These are phyloP conservation scores for Drosophila picticornis DNA, from an alignment of 2,888 invertebrate genomes.

Conservation along the genomic window DNA sequence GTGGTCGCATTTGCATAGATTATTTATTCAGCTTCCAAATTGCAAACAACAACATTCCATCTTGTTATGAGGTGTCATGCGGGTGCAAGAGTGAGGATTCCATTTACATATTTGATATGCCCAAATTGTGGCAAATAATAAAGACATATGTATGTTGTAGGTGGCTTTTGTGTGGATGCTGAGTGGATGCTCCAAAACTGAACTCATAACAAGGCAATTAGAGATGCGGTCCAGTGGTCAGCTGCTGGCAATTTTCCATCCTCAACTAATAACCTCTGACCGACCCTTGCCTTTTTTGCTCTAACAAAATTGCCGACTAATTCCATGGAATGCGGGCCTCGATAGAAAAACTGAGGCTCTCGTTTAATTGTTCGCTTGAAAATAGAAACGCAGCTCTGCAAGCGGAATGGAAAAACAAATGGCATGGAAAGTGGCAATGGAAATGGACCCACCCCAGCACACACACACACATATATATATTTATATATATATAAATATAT, in stretches of 20 bases:
- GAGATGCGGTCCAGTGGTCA: slow-evolving; percentile 29
- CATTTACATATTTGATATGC: slow-evolving; percentile 49
- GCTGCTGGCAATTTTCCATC: slow-evolving; percentile 28
- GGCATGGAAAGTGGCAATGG: slow-evolving; percentile 9
- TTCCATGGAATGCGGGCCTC: slow-evolving; percentile 75
- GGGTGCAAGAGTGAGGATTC: not conserved
- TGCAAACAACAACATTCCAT: slow-evolving; percentile 62
- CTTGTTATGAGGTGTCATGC: slow-evolving; percentile 54
- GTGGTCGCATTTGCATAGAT: slow-evolving; percentile 67
- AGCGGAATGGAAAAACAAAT: slow-evolving; percentile 29
- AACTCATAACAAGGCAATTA: slow-evolving; percentile 58
- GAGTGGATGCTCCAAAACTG: not conserved
- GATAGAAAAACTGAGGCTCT: slow-evolving; percentile 6
- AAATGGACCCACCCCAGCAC: slow-evolving; percentile 5
- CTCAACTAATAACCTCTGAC: slow-evolving; percentile 3
- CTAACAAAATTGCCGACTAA: slow-evolving; percentile 54
- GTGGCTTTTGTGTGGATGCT: slow-evolving; percentile 27
- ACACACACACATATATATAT: not conserved
- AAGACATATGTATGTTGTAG: slow-evolving; percentile 24
- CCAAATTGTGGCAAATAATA: slow-evolving; percentile 43
- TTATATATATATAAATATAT: not conserved
- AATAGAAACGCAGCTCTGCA: slow-evolving; percentile 43
- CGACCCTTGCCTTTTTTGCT: slow-evolving; percentile 50
- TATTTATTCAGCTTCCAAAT: slow-evolving; percentile 72
- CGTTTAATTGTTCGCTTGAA: slow-evolving; percentile 46